Evolutionary conservation across 2,113 vertebrate genomes (phyloP), one percentile per base, ranked within the genome.

Genomic region (Hepsetus odoe): DNA sequence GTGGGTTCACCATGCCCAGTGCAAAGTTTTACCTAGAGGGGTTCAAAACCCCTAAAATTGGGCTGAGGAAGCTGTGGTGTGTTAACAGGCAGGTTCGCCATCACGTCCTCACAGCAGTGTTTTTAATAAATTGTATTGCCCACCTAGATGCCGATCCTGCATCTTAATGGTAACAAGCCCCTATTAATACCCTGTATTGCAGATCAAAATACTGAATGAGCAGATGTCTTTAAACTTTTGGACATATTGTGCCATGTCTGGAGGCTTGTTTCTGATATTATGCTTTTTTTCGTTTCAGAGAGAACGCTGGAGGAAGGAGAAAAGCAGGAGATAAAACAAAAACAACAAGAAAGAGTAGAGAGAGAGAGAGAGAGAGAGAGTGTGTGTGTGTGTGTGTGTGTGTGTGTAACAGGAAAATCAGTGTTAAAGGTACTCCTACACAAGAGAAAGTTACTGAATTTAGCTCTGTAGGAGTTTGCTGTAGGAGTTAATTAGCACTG

Each of bases 381-480:
- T 20, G 46, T 18, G 42, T 2, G 33, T n/a, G n/a, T n/a, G n/a
- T n/a, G n/a, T n/a, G 74, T 26, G 46, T n/a, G 42, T 40, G 74
- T 53, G 51, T 58, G 75, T 46, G 74, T 30, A 71, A 53, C 56
- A 78, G 67, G 35, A 49, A 64, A 79, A 72, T 79, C 76, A 79
- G 56, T 79, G 76, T 72, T 79, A 72, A 79, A 79, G 68, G 71
- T 49, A 79, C 76, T 72, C 76, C 76, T 78, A 78, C 76, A 78
- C 67, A 78, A 56, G 35, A 24, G n/a, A 71, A 33, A 79, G 44
- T 79, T 79, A 71, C 76, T 70, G 67, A 4, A 72, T 79, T 72
- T 79, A 79, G 71, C 76, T 79, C 68, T 64, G 67, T 69, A 65
- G 61, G 61, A 79, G 58, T 61, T 64, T 69, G 13, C 55, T 59